Conservation (phyloP, 2,113 vertebrate genomes). For the Cyphomyrus discorhynchus region DNA sequence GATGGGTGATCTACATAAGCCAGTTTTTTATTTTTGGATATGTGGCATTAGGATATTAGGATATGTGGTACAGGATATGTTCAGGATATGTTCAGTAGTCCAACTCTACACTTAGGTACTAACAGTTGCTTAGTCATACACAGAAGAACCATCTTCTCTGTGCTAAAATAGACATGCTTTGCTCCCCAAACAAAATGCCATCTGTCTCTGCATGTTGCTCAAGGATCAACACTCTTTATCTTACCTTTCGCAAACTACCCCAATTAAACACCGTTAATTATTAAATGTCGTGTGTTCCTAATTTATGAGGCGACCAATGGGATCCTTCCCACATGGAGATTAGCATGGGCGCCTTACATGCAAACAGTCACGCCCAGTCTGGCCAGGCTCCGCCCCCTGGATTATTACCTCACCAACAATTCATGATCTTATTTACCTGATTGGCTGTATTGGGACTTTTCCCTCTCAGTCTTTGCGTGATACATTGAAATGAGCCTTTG, state of each 20-base stretch:
- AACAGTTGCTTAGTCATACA: neutral
- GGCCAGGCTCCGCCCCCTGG: neutral
- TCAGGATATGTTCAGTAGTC: neutral
- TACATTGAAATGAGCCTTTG: neutral
- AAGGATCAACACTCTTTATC: neutral
- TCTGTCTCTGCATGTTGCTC: neutral
- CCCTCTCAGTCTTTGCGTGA: neutral
- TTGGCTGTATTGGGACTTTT: neutral
- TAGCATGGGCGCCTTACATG: neutral
- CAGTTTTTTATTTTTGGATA: neutral
- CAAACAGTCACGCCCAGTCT: neutral
- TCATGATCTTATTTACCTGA: neutral
- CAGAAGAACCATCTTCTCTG: neutral
- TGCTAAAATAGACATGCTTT: neutral
- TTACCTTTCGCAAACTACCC: neutral
- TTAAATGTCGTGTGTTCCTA: neutral
- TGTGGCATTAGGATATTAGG: neutral
- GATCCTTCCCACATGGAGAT: neutral
- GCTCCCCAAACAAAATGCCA: neutral
- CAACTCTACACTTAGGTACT: neutral
- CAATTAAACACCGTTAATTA: neutral
- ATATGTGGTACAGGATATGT: neutral
- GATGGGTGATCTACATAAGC: neutral
- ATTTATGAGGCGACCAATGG: neutral
- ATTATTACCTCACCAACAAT: neutral